Evolutionary conservation across 1,140 invertebrate species (phyloP), one percentile per base, ranked within the genome.

Genomic region (Coboldia fuscipes): DNA sequence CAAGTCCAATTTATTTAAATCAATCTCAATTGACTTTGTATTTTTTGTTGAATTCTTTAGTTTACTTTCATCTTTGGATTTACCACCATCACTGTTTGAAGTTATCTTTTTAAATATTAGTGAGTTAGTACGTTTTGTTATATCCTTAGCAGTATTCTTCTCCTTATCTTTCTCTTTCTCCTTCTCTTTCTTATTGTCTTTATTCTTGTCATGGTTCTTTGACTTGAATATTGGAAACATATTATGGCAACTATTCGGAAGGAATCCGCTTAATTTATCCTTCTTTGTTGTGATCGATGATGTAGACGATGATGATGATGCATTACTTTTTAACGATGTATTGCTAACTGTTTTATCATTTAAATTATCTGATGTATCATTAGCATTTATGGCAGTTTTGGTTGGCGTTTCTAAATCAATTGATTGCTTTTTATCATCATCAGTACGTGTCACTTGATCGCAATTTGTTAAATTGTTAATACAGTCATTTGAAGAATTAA

Each of bases 221-320:
- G 30, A 19, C 30, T 54, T 54, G 33, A 54, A 54, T 22, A 51
- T 48, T 39, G 51, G 49, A 41, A 54, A 54, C 34, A 54, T 54
- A n/a, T 32, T 32, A 16, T 32, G 30, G 31, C 51, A 54, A 35
- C 51, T 48, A 15, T 54, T 54, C 33, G 51, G 51, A 40, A 54
- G 39, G 34, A 54, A 54, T 9, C 51, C 51, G 14, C 51, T 49
- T 12, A 54, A 40, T 33, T 54, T 54, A 24, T 54, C 51, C 35
- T 54, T 54, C 38, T 54, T 54, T n/a, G 27, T 24, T 12, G 29
- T 26, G 13, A 20, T 15, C 0, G 39, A 14, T 1, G 32, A 24
- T 7, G 31, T 27, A 14, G 30, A 20, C 12, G 30, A 20, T 9
- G 34, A 18, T 3, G 20, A 13, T 8, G 23, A n/a, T 29, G 35